These are phyloP conservation scores for Papilio glaucus DNA, from an alignment of 1,140 invertebrate genomes.

Conservation along the genomic window DNA sequence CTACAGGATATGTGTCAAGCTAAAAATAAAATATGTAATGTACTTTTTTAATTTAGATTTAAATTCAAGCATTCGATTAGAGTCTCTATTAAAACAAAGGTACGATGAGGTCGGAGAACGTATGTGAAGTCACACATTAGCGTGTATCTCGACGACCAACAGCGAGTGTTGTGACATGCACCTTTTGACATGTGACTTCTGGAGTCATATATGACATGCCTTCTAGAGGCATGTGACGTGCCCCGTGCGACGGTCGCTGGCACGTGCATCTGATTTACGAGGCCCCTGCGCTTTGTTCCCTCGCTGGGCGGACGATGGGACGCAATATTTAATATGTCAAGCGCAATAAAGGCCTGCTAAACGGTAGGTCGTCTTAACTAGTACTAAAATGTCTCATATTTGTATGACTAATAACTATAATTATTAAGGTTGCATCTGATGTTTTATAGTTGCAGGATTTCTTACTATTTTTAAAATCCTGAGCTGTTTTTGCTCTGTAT, in stretches of 20 bases:
- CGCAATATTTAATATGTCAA: slow-evolving; percentile 53
- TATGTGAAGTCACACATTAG: too few species aligned
- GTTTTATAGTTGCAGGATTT: neutral
- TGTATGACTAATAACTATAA: slow-evolving; percentile 8
- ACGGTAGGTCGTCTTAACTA: slow-evolving; percentile 42
- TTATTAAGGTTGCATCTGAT: neutral
- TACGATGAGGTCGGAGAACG: too few species aligned
- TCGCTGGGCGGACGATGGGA: slow-evolving; percentile 34
- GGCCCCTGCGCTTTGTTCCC: slow-evolving; percentile 47
- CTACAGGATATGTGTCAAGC: too few species aligned
- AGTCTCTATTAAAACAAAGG: too few species aligned
- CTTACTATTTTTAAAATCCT: neutral
- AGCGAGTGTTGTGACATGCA: too few species aligned
- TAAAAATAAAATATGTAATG: too few species aligned
- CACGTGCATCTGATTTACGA: slow-evolving; percentile 57
- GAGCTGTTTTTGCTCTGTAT: neutral
- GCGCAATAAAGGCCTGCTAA: slow-evolving; percentile 45
- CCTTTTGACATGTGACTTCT: too few species aligned
- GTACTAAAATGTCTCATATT: slow-evolving; percentile 31
- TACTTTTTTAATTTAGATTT: too few species aligned
- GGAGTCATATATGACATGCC: slow-evolving; percentile 35
- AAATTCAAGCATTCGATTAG: too few species aligned
- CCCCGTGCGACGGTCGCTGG: slow-evolving; percentile 45
- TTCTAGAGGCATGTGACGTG: slow-evolving; percentile 32
- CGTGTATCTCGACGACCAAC: too few species aligned